These are phyloP conservation scores for Chrysomela aeneicollis DNA, from an alignment of 2,888 invertebrate genomes.

Conservation along the genomic window DNA sequence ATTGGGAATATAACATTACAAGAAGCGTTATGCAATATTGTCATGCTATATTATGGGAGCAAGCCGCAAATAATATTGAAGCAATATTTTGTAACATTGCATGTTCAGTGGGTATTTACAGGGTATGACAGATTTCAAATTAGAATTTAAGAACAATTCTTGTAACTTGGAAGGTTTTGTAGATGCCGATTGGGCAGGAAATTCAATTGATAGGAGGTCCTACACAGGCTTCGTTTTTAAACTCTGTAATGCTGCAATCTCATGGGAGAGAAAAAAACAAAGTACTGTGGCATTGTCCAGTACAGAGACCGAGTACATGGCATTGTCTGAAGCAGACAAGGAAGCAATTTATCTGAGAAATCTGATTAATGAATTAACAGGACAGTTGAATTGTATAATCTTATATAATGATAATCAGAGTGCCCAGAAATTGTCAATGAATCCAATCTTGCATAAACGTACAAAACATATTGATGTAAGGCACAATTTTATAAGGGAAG, in stretches of 20 bases:
- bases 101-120: no score
- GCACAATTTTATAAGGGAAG: constrained; percentile 28
- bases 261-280: constrained; percentile 50
- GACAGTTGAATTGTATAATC: constrained; percentile 13
- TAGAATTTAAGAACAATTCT: neutral
- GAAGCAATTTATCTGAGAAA: constrained; percentile 39
- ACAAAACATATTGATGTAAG: constrained; percentile 29
- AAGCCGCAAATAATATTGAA: no score
- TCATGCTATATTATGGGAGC: no score
- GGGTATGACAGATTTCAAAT: constrained; percentile 17
- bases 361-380: constrained; percentile 24
- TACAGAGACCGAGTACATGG: constrained; percentile 50
- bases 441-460: constrained; percentile 4
- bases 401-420: constrained; percentile 35
- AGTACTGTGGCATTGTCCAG: constrained; percentile 45
- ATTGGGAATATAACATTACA: no score
- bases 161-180: constrained; percentile 13
- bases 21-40: no score
- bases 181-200: constrained; percentile 32
- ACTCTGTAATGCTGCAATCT: constrained; percentile 43
- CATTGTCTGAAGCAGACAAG: constrained; percentile 44
- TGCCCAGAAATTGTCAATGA: constrained; percentile 28
- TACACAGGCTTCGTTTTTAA: constrained; percentile 49
- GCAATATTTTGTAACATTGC: no score
- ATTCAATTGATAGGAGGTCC: constrained; percentile 54